These are phyloP conservation scores for Australoheros scitulus DNA, from an alignment of 2,113 vertebrate genomes.

Conservation along the genomic window DNA sequence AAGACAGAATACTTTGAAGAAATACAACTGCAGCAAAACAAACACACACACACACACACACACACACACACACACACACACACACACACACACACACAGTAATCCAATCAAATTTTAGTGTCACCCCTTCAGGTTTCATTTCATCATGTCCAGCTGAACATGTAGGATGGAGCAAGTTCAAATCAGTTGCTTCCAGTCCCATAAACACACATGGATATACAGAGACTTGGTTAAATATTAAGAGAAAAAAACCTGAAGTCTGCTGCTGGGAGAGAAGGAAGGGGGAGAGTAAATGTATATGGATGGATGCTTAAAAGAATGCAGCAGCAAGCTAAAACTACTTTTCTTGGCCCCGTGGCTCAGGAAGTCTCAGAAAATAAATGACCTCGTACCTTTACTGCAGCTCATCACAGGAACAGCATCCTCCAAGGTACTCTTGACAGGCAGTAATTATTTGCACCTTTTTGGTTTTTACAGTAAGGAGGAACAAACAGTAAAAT, in stretches of 20 bases:
- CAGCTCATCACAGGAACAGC: not conserved
- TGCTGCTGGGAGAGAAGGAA: not conserved
- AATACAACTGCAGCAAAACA: too few relatives aligned
- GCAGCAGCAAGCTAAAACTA: fast-evolving
- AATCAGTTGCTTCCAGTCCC: not conserved
- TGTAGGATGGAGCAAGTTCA: not conserved
- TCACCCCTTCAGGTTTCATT: not conserved
- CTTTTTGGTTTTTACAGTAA: too few relatives aligned
- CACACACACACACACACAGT: not conserved
- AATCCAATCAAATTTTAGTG: not conserved
- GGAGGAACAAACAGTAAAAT: not conserved
- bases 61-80: not conserved
- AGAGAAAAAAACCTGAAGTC: not conserved
- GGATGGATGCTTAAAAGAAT: not conserved
- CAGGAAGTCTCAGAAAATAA: not conserved
- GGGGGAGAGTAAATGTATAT: not conserved
- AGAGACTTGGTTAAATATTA: not conserved
- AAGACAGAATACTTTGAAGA: too few relatives aligned
- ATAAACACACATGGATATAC: not conserved
- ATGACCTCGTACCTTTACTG: not conserved
- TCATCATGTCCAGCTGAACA: not conserved
- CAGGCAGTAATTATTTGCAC: too few relatives aligned
- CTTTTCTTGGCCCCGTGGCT: not conserved
- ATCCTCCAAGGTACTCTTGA: too few relatives aligned
- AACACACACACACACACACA: too few relatives aligned